Evolutionary conservation across 2,113 vertebrate species (phyloP).

Genomic region (Chionis minor): DNA sequence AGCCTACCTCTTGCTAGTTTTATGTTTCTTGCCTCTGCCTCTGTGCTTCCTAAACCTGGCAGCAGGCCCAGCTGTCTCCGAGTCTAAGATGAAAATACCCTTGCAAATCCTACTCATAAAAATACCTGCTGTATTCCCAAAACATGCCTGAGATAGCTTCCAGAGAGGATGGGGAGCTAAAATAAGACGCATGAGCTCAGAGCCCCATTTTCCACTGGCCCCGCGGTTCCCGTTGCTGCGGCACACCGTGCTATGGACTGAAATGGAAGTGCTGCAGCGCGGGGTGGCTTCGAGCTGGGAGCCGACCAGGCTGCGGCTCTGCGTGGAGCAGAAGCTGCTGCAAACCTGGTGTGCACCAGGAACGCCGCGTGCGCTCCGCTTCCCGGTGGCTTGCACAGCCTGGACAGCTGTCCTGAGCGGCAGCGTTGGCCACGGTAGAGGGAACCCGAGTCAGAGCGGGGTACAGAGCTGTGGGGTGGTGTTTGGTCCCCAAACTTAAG

Average conservation of each 20-base stretch:
- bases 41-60: conserved; percentile 62
- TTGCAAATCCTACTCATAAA: conserved; percentile 73
- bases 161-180: conserved; percentile 73
- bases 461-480: background rate
- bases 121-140: conserved; percentile 72
- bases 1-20: conserved; percentile 34
- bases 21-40: conserved; percentile 61
- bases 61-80: conserved; percentile 47
- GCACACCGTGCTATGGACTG: conserved; percentile 9
- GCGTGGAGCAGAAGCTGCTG: background rate
- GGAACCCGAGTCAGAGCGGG: background rate
- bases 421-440: background rate
- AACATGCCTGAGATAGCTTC: conserved; percentile 79
- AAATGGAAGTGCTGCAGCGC: background rate
- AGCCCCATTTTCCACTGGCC: conserved; percentile 59
- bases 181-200: conserved; percentile 75
- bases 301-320: fast-evolving
- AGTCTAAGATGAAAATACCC: conserved; percentile 75
- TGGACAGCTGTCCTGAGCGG: background rate
- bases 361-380: fast-evolving
- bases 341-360: background rate
- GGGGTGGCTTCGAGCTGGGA: background rate
- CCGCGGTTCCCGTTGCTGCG: background rate
- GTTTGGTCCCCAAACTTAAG: background rate
- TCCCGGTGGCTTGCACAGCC: background rate